Evolutionary conservation across 2,113 vertebrate genomes (phyloP).

Genomic region (Mirounga angustirostris): DNA sequence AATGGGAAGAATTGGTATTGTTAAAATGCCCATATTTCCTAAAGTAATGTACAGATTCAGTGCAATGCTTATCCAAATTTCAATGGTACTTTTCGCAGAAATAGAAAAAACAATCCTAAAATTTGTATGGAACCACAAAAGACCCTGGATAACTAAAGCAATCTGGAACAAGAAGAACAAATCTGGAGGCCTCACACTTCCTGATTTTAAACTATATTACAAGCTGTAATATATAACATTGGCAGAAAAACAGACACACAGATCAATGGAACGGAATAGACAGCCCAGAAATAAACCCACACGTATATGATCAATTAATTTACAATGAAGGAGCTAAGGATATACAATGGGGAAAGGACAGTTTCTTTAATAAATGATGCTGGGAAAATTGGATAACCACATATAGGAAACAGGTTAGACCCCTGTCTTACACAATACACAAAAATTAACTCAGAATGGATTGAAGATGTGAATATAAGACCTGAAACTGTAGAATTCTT

Average conservation of each 20-base stretch:
- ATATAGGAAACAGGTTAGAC: not conserved
- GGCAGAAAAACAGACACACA: not conserved
- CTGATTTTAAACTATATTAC: not conserved
- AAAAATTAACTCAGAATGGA: not conserved
- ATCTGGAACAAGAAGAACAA: not conserved
- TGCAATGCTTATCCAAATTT: not conserved
- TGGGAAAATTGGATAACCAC: not conserved
- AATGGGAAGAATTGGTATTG: not conserved
- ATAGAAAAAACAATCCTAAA: not conserved
- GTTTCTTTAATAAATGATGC: not conserved
- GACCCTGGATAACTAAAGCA: not conserved
- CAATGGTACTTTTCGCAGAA: not conserved
- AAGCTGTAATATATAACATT: not conserved
- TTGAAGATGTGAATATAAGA: not conserved
- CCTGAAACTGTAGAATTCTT: not conserved
- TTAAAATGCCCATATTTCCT: not conserved
- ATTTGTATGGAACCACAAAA: not conserved
- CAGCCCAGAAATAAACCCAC: not conserved
- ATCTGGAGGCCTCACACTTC: not conserved
- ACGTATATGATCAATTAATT: not conserved
- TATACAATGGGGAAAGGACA: not conserved
- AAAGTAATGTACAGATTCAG: not conserved
- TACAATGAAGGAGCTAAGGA: not conserved
- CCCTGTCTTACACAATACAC: not conserved
- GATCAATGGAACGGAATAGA: not conserved